Base-by-base conservation (phyloP, 2,888 invertebrate species). In the Pharmacophagus antenor region DNA sequence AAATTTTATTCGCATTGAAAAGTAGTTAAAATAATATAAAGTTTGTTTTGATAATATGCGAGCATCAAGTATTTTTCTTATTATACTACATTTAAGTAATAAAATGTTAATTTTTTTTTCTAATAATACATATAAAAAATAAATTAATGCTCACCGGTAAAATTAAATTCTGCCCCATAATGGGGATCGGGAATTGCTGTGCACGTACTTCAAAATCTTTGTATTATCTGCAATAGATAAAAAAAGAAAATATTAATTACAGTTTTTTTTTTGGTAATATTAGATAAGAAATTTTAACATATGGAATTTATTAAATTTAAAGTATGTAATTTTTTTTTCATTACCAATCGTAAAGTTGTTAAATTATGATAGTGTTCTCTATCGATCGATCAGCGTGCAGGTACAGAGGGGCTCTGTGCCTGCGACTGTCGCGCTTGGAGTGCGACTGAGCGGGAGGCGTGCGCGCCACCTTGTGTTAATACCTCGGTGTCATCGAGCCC, bases 381-480 rank as follows among this genome's bases (percentile, higher is more conserved):
- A n/a, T n/a, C n/a, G n/a, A n/a, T n/a, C n/a, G n/a, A n/a, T n/a
- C 42, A 18, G 47, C 20, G 52, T 47, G 48, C 31, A 42, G 46
- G 41, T 42, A 46, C 15, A n/a, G 10, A 52, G 23, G 60, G 71
- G 73, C 71, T 72, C 71, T 79, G 78, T 76, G 82, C 77, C 70
- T 75, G 76, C 74, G 67, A 61, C 63, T 61, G 79, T 73, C 79
- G 83, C 81, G 82, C 66, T 67, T 69, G 76, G 73, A 69, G 79
- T 80, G 81, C 84, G 85, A 88, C 87, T 86, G 78, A 85, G 79
- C 79, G 67, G 67, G 73, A 77, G 75, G 77, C 84, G 79, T 79
- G 76, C 78, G 77, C 66, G 78, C 66, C 75, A 71, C 79, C 77
- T 81, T 80, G 84, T 87, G 87, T 87, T 88, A 89, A 89, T 87